These are phyloP conservation scores for Tonatia bakeri DNA, from an alignment of 2,113 vertebrate genomes.

Conservation along the genomic window DNA sequence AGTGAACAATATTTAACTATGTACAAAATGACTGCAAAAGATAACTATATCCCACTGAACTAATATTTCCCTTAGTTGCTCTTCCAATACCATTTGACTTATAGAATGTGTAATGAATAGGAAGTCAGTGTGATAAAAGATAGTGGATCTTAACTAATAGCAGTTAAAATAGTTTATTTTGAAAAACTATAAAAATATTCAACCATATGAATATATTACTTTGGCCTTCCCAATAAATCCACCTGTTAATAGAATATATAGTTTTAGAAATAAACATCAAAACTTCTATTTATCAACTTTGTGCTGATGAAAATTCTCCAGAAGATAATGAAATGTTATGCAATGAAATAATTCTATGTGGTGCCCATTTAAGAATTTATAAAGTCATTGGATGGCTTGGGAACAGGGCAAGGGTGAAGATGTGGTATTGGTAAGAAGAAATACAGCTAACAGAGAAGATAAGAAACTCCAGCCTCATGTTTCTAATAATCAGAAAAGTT, in stretches of 20 bases:
- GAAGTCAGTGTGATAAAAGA: not conserved
- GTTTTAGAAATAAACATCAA: not conserved
- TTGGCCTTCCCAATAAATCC: not conserved
- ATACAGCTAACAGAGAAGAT: not conserved
- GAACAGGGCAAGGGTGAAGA: not conserved
- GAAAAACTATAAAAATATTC: not conserved
- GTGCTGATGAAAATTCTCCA: not conserved
- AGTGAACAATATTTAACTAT: not conserved
- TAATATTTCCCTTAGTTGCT: not conserved
- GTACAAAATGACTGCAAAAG: not conserved
- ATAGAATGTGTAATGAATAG: not conserved
- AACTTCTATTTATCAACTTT: not conserved
- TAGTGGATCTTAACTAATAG: not conserved
- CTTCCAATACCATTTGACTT: not conserved
- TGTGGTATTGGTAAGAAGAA: not conserved
- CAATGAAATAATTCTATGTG: not conserved
- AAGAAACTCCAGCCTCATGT: not conserved
- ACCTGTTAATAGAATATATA: not conserved
- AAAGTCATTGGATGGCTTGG: not conserved
- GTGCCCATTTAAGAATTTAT: not conserved
- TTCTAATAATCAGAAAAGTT: not conserved
- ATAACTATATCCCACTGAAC: not conserved
- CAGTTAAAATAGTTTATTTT: not conserved
- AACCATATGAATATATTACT: not conserved
- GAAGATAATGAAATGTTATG: not conserved